Base-by-base conservation (phyloP, 1,140 invertebrate species). In the Hycleus phaleratus region DNA sequence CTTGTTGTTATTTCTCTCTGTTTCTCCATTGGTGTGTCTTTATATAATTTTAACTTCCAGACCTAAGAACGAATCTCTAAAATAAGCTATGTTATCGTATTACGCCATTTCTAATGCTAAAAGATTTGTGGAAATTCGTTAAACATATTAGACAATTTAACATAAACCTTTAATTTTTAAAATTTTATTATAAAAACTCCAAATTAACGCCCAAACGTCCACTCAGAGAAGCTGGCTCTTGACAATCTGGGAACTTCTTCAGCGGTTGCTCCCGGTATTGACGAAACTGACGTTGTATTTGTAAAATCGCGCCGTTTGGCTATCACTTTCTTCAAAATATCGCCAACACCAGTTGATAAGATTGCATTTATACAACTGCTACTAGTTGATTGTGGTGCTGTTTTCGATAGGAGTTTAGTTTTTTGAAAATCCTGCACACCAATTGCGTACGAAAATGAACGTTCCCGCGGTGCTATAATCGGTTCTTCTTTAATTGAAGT, bases 311-410 rank as follows among this genome's bases (percentile, higher is more conserved):
- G 56, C 47, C 70, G 49, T 57, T 72, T 73, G 45, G 60, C 66
- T 12, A 73, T 71, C 2, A 73, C 71, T 43, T 59, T 63, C 56
- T 72, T 73, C 24, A 72, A 61, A 44, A 72, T 71, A 59, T 73
- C 72, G 4, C 67, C 71, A 11, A 73, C 71, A 7, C 72, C 66
- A 7, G 66, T 32, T 46, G 67, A 70, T 32, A 73, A 58, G 7
- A 73, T 54, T 4, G 66, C 71, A 51, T 73, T 70, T 38, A 73
- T 71, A 51, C 71, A 73, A 60, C 71, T 73, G 8, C 62, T 71
- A 26, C 67, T 70, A 4, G 71, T 65, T 8, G 70, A 68, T 24
- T 68, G 70, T 40, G 64, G 64, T 3, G 63, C 40, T 8, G 63
- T 46, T 45, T 69, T 64, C 25, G 65, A 38, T 11, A 58, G 40